Base-by-base conservation (phyloP, 2,888 invertebrate species). In the Diachrysia chrysitis region DNA sequence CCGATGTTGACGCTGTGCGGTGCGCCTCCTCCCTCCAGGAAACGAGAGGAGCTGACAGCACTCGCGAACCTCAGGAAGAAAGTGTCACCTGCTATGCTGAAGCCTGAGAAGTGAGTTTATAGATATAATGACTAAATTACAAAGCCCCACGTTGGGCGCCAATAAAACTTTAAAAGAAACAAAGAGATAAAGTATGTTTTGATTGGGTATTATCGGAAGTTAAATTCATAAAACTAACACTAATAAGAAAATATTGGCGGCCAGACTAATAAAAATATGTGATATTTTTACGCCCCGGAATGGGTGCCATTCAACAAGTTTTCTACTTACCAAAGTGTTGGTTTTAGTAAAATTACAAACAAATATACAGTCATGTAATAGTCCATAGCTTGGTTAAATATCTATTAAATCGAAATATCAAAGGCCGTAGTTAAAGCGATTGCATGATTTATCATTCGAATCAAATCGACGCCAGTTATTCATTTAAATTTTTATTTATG, bases 41-140 rank as follows among this genome's bases (percentile, higher is more conserved):
- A 96, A 72, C 95, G 97, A 46, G 97, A 97, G 89, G 97, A 97
- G 90, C 96, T 97, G 71, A 95, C 95, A 58, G 97, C 97, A 48
- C 93, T 97, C 84, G 97, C 97, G 83, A 97, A 97, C 89, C 94
- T 97, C 66, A 94, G 97, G 79, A 96, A 96, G 88, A 96, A 97
- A 83, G 96, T 97, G 57, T 95, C 94, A 73, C 97, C 91, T 79
- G 97, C 95, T 85, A 93, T 89, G 90, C 94, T 94, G 82, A 93
- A 85, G 88, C 91, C 87, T 62, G 90, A 89, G 80, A 91, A 78
- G 94, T 93, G 66, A 84, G 83, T 63, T 14, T 32, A 32, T 9
- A 10, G 2, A 32, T 32, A 10, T 10, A 10, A 10, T 1, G 2
- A 10, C 29, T 29, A 0, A 21, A 23, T 35, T 21, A 23, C n/a